These are phyloP conservation scores for Drosophila longiperda DNA, from an alignment of 2,888 invertebrate genomes.

Conservation along the genomic window DNA sequence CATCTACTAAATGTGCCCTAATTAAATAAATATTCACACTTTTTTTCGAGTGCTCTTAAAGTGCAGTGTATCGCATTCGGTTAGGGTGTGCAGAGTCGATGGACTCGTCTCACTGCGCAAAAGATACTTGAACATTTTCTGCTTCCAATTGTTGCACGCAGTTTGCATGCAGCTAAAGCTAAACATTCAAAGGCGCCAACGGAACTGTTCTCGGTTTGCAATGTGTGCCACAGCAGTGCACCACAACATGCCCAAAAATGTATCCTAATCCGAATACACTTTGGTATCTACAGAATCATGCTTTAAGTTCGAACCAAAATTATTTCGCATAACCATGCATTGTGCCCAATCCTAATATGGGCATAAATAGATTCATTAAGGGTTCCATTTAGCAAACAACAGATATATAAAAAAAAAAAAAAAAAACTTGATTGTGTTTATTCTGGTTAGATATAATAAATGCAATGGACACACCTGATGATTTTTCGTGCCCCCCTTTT, in stretches of 20 bases:
- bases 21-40: conserved; percentile 37
- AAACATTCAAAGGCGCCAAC: no score
- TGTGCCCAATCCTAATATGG: neutral
- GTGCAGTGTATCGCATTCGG: conserved; percentile 74
- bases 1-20: neutral
- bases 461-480: conserved; percentile 69
- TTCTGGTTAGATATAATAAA: neutral
- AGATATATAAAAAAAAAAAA: neutral
- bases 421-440: neutral
- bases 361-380: neutral
- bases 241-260: no score
- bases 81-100: no score
- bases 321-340: neutral
- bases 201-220: no score
- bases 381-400: neutral
- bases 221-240: no score
- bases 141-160: no score
- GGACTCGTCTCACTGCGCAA: no score
- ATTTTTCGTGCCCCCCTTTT: conserved; percentile 41
- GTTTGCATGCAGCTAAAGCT: no score
- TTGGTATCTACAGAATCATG: neutral
- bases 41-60: conserved; percentile 17
- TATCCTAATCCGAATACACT: no score
- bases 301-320: neutral
- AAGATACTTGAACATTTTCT: no score